Base-by-base conservation (phyloP, 2,797 vertebrate species). In the Myoxocephalus aenaeus region DNA sequence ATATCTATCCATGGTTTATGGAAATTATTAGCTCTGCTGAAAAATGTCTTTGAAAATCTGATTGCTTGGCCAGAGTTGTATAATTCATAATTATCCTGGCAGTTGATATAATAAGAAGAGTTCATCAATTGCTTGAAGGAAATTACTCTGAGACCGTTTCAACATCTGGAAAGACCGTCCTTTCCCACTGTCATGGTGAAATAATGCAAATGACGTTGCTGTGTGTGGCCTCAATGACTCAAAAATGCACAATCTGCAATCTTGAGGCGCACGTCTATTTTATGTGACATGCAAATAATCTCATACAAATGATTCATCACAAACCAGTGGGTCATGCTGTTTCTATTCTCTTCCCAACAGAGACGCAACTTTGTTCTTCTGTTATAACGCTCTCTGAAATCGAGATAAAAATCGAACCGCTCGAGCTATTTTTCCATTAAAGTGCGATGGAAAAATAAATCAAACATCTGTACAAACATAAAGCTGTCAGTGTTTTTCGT, bases 201-300 rank as follows among this genome's bases (percentile, higher is more conserved):
- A 76, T 27, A 83, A 89, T 82, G 85, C 71, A 83, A 85, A 86
- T 51, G 59, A 72, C 32, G 13, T 82, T 0, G 13, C 63, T 25
- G 61, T 57, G 61, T 57, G 69, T 54, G 11, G 65, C 85, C 79
- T 79, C 78, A 14, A 48, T 86, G 65, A 61, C 89, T 90, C 75
- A 90, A 83, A 87, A 73, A 80, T 61, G 79, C 68, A 63, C 72
- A 81, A 58, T 86, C 71, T 84, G 84, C 84, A 79, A 15, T 80
- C 63, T 32, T 75, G 79, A 90, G 88, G 80, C 80, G 56, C 76
- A 65, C 25, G 25, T 86, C 79, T 88, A 70, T 62, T 87, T 82
- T 78, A 84, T 77, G 82, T 85, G 90, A 82, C 93, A 94, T 94
- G 93, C 92, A 93, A 88, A 82, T 78, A 86, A 86, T 86, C 75